Base-by-base conservation (phyloP, 2,113 vertebrate genomes). In the Semnornis frantzii region DNA sequence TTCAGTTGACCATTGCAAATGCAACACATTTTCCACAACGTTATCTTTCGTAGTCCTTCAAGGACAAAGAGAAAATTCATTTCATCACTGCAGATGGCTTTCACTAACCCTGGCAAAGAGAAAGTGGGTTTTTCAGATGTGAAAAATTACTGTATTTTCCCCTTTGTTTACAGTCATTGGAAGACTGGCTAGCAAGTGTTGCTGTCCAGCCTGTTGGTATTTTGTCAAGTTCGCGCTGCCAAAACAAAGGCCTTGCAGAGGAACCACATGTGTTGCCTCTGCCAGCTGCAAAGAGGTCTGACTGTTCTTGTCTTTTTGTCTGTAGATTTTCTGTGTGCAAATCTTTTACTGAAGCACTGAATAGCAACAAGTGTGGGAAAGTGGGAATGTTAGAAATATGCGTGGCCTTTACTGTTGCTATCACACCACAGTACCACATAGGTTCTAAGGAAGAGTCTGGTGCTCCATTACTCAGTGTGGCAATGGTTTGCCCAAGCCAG, bases 121-220 rank as follows among this genome's bases (percentile, higher is more conserved):
- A 75, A 64, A 81, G 30, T 9, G 39, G 30, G 4, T 25, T 64
- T 87, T 87, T 85, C 39, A 85, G 54, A 34, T 54, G 48, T 10
- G 21, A 87, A 89, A 82, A 92, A 86, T 27, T 7, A 63, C 58
- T 30, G 7, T 85, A 50, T 33, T 91, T 92, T 90, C 58, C 93
- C 15, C 20, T 93, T 73, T 59, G 30, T 66, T 55, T 95, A 18
- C 93, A 99, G 99, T 79, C 96, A 50, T 77, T 96, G 48, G 97
- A 97, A 95, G 98, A 99, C 91, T 99, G 98, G 98, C 75, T 94
- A 68, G 98, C 98, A 76, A 97, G 89, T 34, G 65, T 99, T 52
- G 82, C 90, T 52, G 44, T 98, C 50, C 90, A 96, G 16, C 69
- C 96, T 3, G 24, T 82, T 37, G 90, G 88, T 69, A 88, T 77